Evolutionary conservation across 2,888 invertebrate genomes (phyloP), one percentile per base, ranked within the genome.

Genomic region (Eupelmus urozonus): DNA sequence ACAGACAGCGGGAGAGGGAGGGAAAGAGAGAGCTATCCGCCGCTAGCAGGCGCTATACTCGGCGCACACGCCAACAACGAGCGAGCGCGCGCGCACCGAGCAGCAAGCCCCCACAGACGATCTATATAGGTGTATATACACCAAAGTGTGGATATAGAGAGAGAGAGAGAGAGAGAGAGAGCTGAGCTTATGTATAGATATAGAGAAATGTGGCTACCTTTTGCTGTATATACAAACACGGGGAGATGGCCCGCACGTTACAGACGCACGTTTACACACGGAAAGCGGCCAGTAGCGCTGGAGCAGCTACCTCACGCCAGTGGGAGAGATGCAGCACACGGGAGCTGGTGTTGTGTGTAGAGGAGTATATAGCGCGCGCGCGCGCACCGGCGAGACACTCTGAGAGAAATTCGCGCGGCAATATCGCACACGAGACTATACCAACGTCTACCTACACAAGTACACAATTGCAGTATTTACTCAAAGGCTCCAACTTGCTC

Each of bases 11-110:
- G n/a, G n/a, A n/a, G n/a, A n/a, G n/a, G n/a, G n/a, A n/a, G n/a
- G n/a, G n/a, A n/a, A n/a, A n/a, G n/a, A n/a, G n/a, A n/a, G n/a
- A n/a, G n/a, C n/a, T n/a, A n/a, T n/a, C n/a, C 23, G 51, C 34
- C 66, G 66, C 67, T 23, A 49, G 59, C 66, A 40, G 74, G 57
- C 66, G 74, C 74, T 11, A n/a, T n/a, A n/a, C n/a, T n/a, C n/a
- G n/a, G 40, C 34, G 34, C 49, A 25, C n/a, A n/a, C n/a, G n/a
- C n/a, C n/a, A n/a, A n/a, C n/a, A n/a, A n/a, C n/a, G n/a, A n/a
- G n/a, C n/a, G n/a, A n/a, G n/a, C 27, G 40, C 34, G 29, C 67
- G 13, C 42, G 25, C 69, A 51, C 5, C 40, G 51, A 49, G 16
- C 66, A 34, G 29, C 66, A 20, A 53, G 51, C 45, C 25, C 57